Base-by-base conservation (phyloP, 2,888 invertebrate genomes). In the Oligia latruncula region DNA sequence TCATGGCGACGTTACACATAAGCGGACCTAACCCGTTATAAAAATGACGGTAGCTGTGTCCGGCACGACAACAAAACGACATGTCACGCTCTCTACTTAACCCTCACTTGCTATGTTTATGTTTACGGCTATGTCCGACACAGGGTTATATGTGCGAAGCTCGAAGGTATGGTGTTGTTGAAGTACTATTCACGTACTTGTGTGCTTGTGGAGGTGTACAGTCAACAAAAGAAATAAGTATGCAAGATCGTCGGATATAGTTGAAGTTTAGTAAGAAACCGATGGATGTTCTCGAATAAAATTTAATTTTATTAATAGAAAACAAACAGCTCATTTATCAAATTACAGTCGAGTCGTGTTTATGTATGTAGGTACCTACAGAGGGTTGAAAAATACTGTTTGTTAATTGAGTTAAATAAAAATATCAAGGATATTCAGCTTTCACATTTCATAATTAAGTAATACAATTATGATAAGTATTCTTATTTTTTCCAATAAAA, bases 21-120 rank as follows among this genome's bases (percentile, higher is more conserved):
- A 87, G 75, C 66, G 60, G 71, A 73, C 84, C 83, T 85, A 77
- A 86, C 86, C 84, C 87, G 79, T 85, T 87, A 40, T 40, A 87
- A 89, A 90, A 90, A 89, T 89, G 87, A 90, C 86, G 84, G 79
- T 81, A 75, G 77, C 71, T 49, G 74, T 82, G 81, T 84, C 84
- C 78, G 87, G 85, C 86, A 82, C 78, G 82, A 86, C 87, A 85
- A 86, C 89, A 90, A 92, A 92, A 92, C 89, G 90, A 88, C 90
- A 84, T 87, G 91, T 90, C 90, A 91, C 85, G 88, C 84, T 86
- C 80, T 78, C 77, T 87, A 88, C 88, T 90, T 91, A 88, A 89
- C 91, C 89, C 89, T 87, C 81, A 83, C 85, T 89, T 90, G 89
- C 88, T 88, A 87, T 90, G 81, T 88, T 87, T 87, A 82, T 87